Evolutionary conservation across 2,113 vertebrate genomes (phyloP), one percentile per base, ranked within the genome.

Genomic region (Grammomys surdaster): DNA sequence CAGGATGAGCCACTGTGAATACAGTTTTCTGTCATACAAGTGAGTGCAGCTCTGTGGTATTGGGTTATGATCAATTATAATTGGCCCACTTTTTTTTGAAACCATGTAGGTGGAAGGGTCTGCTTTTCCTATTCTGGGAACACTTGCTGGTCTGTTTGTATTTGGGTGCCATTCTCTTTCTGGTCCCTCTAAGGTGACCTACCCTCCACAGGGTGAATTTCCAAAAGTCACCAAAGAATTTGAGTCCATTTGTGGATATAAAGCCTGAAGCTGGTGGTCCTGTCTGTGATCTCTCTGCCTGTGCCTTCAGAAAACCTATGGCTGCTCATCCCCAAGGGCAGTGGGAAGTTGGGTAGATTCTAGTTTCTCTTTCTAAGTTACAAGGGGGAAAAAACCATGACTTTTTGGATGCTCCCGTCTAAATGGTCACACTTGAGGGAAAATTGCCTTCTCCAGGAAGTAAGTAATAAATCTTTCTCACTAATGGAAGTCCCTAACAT

Each of bases 361-460:
- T 70, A 89, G 69, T 67, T 95, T 95, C 46, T 95, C 86, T 94
- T 92, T 76, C 58, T 28, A 93, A 93, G 33, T 82, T 90, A 90
- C 70, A 90, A 81, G 93, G 43, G 5, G 7, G 65, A 11, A n/a
- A 51, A 54, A 54, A 65, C 33, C 26, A 28, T 92, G 77, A 87
- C 78, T 73, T 78, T 94, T 95, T 95, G 89, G 89, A 96, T 93
- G 91, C n/a, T 22, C 48, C 17, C 1, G 0, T 93, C 76, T 58
- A 80, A 94, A 88, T 88, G 84, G 88, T 97, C 95, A 96, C 84
- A 96, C 93, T 88, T 91, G 78, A 96, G 75, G 84, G 91, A 95
- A 97, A 97, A 95, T 48, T 54, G 51, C 84, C 60, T 93, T 97
- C 91, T 89, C 65, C 46, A 77, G 89, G 93, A 96, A 96, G 48